Conservation (phyloP, 1,140 invertebrate species). For the Pogonomyrmex barbatus region DNA sequence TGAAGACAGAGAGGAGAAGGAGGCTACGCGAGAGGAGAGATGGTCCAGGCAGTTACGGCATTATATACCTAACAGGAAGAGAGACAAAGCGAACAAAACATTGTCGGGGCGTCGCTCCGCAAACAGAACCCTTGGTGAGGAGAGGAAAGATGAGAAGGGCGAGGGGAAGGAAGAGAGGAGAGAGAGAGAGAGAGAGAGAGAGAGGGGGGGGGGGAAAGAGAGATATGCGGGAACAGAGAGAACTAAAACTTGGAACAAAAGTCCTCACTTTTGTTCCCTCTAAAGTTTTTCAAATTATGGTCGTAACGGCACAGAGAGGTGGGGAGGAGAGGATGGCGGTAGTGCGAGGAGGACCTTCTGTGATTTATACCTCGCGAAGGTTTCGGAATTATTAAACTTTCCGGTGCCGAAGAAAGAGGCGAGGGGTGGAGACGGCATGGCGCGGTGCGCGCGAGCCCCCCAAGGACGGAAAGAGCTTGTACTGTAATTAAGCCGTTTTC, state of each 20-base stretch:
- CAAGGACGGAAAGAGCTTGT: conserved; percentile 66
- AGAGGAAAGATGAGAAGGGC: neutral
- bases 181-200: neutral
- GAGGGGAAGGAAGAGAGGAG: neutral
- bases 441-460: neutral
- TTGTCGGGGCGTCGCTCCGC: conserved; percentile 83
- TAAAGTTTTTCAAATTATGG: conserved; percentile 85
- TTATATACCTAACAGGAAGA: conserved; percentile 82
- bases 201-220: neutral
- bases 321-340: conserved; percentile 51
- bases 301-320: conserved; percentile 68
- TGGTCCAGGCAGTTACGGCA: conserved; percentile 76
- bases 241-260: conserved; percentile 85
- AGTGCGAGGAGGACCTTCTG: conserved; percentile 63
- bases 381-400: conserved; percentile 80
- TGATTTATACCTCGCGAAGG: conserved; percentile 81
- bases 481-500: conserved; percentile 83
- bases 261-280: conserved; percentile 84
- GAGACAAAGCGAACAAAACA: conserved; percentile 85
- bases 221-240: conserved; percentile 37
- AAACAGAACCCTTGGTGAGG: conserved; percentile 74
- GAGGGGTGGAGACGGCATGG: neutral
- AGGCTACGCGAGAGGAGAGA: conserved; percentile 57
- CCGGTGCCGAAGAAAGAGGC: conserved; percentile 51
- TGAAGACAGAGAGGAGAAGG: conserved; percentile 60